Evolutionary conservation across 2,797 vertebrate species (phyloP), one percentile per base, ranked within the genome.

Genomic region (Sebastes vulpes): DNA sequence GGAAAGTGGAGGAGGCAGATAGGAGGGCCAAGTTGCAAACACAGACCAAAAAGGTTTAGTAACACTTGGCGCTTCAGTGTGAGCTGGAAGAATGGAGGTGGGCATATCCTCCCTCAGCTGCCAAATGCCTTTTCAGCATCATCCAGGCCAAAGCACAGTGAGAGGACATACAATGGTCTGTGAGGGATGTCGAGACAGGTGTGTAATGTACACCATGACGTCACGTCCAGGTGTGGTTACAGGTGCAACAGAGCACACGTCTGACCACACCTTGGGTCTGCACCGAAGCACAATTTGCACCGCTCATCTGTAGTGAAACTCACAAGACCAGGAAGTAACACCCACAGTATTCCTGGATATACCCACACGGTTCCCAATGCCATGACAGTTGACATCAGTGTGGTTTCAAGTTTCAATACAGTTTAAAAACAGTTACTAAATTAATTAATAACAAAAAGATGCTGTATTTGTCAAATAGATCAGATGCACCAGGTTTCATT

Each of bases 41-140:
- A 73, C 21, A 59, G 42, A 73, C 16, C 53, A 70, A 29, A 54
- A 31, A 74, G 57, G 35, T 65, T 81, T 79, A 56, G 53, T 63
- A 81, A 81, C 63, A 77, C 57, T 76, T 68, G 25, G 16, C 9
- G 35, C 32, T 85, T 38, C 31, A 70, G 29, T 38, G 59, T 46
- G 23, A 71, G 65, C 69, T 79, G 32, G 38, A 58, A 66, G 38
- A 84, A 66, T 77, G 61, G 72, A 82, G 60, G 67, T 56, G 54
- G 61, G 65, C 61, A 81, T 31, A 14, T 84, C 64, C 38, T 73
- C 54, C 76, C 66, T 52, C 67, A 66, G 65, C 52, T 65, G 38
- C 50, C 38, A 75, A 75, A 75, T 18, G 64, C 72, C 23, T 48
- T 67, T 54, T 72, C 21, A 53, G 72, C 57, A 72, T 81, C 32